Evolutionary conservation across 2,797 vertebrate species (phyloP), one percentile per base, ranked within the genome.

Genomic region (Craterocephalus amniculus): DNA sequence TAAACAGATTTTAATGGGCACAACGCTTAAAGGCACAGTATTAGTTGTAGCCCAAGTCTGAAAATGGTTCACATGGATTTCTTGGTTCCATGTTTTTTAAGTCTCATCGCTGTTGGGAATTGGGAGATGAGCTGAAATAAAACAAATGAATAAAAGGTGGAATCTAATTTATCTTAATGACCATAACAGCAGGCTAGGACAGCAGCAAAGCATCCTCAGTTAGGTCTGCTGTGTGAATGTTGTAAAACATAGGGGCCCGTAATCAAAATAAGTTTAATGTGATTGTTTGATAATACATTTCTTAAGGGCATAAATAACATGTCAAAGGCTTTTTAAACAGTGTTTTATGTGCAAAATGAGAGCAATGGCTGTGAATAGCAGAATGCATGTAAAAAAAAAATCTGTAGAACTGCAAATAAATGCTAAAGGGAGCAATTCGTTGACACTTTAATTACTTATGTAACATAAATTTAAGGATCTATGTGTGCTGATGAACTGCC

Each of bases 121-220:
- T 20, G 58, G 63, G 59, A 76, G 74, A 72, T 60, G 58, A 77
- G 70, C 59, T 32, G 51, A 77, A 76, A 78, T 51, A 61, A 76
- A 77, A 78, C 35, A 32, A 63, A 1, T 38, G 38, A 72, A 55
- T 71, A 40, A 80, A 36, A 80, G 11, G 55, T 70, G 32, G 38
- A 48, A 18, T 54, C 45, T 34, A 76, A 72, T 69, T 77, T 26
- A 76, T 74, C 67, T 70, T 49, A 78, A 82, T 86, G 88, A 90
- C 86, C 92, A 92, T 92, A 83, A 93, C 93, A 94, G 93, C 93
- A 95, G 93, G 93, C 92, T 92, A 86, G 83, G 65, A 63, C 59
- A 82, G 73, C 71, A 83, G 79, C 62, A 78, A 67, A 77, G 69
- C 71, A 57, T 70, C 69, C 72, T 66, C 36, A 59, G 58, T 72